Evolutionary conservation across 1,140 invertebrate genomes (phyloP).

Genomic region (Achroia grisella): DNA sequence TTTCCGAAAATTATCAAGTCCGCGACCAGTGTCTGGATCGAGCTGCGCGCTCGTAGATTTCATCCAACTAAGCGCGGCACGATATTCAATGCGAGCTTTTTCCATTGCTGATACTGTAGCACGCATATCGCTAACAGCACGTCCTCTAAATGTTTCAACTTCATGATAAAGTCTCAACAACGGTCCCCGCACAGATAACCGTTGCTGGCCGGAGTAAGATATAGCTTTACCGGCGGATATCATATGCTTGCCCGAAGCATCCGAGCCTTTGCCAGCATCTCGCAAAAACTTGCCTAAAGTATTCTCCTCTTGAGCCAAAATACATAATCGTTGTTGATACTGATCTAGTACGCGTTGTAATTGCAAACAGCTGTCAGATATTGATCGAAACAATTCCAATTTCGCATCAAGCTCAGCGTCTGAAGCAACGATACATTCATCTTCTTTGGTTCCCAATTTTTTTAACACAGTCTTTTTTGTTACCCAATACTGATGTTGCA

Average conservation of each 20-base stretch:
- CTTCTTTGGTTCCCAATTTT: constrained; percentile 98
- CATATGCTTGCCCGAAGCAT: constrained; percentile 91
- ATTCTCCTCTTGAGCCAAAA: constrained; percentile 97
- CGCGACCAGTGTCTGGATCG: constrained; percentile 96
- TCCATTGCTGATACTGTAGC: constrained; percentile 96
- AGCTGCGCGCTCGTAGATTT: constrained; percentile 96
- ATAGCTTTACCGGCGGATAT: constrained; percentile 94
- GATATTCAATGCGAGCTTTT: constrained; percentile 95
- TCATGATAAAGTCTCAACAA: constrained; percentile 93
- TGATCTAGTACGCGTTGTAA: constrained; percentile 93
- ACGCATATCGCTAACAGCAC: constrained; percentile 95
- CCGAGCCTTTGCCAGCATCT: constrained; percentile 92
- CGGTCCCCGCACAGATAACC: constrained; percentile 89
- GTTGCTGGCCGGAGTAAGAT: constrained; percentile 96
- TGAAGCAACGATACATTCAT: constrained; percentile 96
- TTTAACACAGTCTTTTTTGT: constrained; percentile 96
- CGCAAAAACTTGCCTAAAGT: constrained; percentile 95
- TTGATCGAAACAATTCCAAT: constrained; percentile 96
- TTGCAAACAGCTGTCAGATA: constrained; percentile 92
- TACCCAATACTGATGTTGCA: constrained; percentile 98
- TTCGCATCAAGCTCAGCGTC: constrained; percentile 98
- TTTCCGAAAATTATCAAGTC: constrained; percentile 96
- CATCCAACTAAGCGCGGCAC: constrained; percentile 98
- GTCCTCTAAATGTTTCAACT: constrained; percentile 95
- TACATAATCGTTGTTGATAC: constrained; percentile 94